Evolutionary conservation across 2,888 invertebrate genomes (phyloP), one percentile per base, ranked within the genome.

Genomic region (Agonum fuliginosum): DNA sequence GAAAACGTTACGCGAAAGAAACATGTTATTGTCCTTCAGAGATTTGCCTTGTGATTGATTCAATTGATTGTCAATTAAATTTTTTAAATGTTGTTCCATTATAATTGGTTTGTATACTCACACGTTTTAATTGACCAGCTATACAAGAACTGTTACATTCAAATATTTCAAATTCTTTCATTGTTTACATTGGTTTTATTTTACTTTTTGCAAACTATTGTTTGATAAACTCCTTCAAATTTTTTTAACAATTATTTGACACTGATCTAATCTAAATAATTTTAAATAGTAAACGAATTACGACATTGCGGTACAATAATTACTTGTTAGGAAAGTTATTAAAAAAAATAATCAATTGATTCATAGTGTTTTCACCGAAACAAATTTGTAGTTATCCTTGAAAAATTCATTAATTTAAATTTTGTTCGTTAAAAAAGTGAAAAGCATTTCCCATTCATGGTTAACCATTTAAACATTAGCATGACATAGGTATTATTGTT

Each of bases 51-150:
- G 37, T 73, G 41, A 73, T 73, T 62, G 58, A 62, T 14, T 62
- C 73, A 73, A 73, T 73, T 73, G 73, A 54, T 73, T 73, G 58
- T 62, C 73, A 73, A 62, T 73, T 62, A 73, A 73, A 37, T 24
- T 62, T 62, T n/a, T 62, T 62, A 27, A 73, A 73, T 43, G 67
- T 22, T 54, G 12, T 67, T 67, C 41, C 20, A 20, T 41, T 20
- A 67, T 67, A 22, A 67, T 41, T 67, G 41, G 67, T 67, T 37
- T 67, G 58, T 62, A 20, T 62, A 62, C 30, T 30, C 14, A 30
- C 58, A 62, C 58, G 27, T 17, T 30, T 30, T 62, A 30, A 62
- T 62, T 62, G 58, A 30, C 30, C 27, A 27, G 3, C 12, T 30
- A 62, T 8, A 17, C 30, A 17, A 62, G 17, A 27, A 62, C 30